Conservation (phyloP, 2,113 vertebrate species). For the Melanotaenia duboulayi region DNA sequence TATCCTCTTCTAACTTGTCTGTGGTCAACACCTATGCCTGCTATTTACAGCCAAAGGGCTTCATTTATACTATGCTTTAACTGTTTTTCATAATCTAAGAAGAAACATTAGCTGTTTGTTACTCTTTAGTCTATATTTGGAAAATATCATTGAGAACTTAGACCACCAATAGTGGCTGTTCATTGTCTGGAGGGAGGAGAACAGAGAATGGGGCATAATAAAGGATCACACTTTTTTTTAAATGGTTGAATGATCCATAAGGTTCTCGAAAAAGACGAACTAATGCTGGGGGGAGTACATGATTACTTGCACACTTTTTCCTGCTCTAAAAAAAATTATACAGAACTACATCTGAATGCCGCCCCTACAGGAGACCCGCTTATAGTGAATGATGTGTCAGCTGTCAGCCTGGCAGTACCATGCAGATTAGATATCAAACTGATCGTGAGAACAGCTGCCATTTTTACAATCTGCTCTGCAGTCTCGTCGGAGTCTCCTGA, state of each 20-base stretch:
- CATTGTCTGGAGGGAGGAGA: background rate
- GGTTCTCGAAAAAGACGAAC: background rate
- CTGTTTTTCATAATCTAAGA: too few relatives aligned
- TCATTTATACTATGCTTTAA: too few relatives aligned
- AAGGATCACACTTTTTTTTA: background rate
- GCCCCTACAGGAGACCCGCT: constrained; percentile 7
- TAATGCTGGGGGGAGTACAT: background rate
- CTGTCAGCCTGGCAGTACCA: constrained; percentile 40
- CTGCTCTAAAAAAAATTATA: constrained; percentile 8
- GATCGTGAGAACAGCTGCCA: constrained; percentile 38
- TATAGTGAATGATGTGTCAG: constrained; percentile 26
- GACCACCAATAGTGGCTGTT: background rate
- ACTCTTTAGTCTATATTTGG: background rate
- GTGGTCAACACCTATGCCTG: background rate
- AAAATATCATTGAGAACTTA: background rate
- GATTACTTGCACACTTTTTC: constrained; percentile 25
- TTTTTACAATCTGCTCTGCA: constrained; percentile 52
- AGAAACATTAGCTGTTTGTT: too few relatives aligned
- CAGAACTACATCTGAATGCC: background rate
- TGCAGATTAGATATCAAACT: constrained; percentile 55
- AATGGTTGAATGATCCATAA: background rate
- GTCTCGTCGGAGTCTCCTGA: constrained; percentile 51
- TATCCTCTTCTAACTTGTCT: background rate
- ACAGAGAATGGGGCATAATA: background rate
- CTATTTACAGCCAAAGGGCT: background rate